These are phyloP conservation scores for Gymnocheta viridis DNA, from an alignment of 2,888 invertebrate species.

Conservation along the genomic window DNA sequence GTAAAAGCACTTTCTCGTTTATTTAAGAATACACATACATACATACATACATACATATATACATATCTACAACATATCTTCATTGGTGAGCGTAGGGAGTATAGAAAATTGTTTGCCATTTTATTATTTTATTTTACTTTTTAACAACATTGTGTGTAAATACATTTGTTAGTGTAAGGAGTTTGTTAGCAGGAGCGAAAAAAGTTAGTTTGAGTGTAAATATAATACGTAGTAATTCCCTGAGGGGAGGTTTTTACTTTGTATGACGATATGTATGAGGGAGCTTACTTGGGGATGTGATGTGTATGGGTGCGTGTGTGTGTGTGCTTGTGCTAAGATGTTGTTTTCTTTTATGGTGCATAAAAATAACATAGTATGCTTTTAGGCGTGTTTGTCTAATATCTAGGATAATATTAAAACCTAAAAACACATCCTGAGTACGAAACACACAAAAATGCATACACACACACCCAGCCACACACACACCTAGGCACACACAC, in stretches of 20 bases:
- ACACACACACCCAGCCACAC: not conserved
- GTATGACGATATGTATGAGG: too few relatives aligned
- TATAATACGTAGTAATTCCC: conserved; percentile 45
- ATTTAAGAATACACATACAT: not conserved
- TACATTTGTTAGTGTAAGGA: conserved; percentile 3
- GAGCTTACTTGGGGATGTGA: too few relatives aligned
- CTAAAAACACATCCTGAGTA: not conserved
- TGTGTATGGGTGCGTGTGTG: not conserved
- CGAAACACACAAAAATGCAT: not conserved
- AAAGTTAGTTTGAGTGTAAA: not conserved
- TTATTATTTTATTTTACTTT: conserved; percentile 7
- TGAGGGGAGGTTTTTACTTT: conserved; percentile 21
- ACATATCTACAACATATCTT: not conserved
- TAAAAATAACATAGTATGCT: conserved; percentile 61
- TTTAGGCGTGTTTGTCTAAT: conserved; percentile 65
- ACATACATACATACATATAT: not conserved
- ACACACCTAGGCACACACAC: not conserved
- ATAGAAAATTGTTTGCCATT: conserved; percentile 1
- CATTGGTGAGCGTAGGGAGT: not conserved
- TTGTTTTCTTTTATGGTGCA: conserved; percentile 53
- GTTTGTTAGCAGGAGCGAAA: not conserved
- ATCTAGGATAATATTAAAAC: conserved; percentile 64
- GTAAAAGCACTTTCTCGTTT: conserved; percentile 1
- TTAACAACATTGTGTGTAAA: not conserved
- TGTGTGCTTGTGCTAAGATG: conserved; percentile 5